phyloP scores from a whole-genome alignment of 2,888 invertebrate genomes.

The Brachyopa scutellaris region DNA sequence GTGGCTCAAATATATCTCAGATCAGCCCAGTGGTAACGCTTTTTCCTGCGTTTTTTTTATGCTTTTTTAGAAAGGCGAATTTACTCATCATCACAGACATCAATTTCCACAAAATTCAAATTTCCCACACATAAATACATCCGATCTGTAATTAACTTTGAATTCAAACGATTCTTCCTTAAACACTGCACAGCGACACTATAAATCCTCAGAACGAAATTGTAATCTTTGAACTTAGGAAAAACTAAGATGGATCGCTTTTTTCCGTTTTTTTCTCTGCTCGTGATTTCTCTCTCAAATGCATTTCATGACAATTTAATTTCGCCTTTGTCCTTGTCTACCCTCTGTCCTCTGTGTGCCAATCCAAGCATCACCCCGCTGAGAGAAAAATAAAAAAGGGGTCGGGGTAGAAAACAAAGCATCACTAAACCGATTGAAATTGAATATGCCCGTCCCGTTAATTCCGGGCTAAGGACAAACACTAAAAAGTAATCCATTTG shows the following conservation, averaged over 20 bases:
- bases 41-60: too few relatives aligned
- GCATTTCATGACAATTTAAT: slow-evolving; percentile 71
- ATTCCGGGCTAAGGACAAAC: slow-evolving; percentile 71
- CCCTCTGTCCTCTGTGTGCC: slow-evolving; percentile 40
- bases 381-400: slow-evolving; percentile 1
- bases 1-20: too few relatives aligned
- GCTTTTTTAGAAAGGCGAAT: too few relatives aligned
- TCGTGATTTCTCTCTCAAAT: slow-evolving; percentile 45
- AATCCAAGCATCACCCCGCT: slow-evolving; percentile 52
- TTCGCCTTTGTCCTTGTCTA: slow-evolving; percentile 68
- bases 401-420: neutral
- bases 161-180: too few relatives aligned
- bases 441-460: slow-evolving; percentile 72
- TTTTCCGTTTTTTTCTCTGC: neutral
- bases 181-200: too few relatives aligned
- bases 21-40: too few relatives aligned
- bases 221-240: slow-evolving; percentile 29
- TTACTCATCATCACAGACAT: too few relatives aligned
- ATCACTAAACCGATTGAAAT: slow-evolving; percentile 68
- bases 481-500: slow-evolving; percentile 72
- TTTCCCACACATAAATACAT: too few relatives aligned
- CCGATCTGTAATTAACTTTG: too few relatives aligned
- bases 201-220: slow-evolving; percentile 23
- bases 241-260: slow-evolving; percentile 41
- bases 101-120: too few relatives aligned